These are phyloP conservation scores for Dicrurus megarhynchus DNA, from an alignment of 2,113 vertebrate genomes.

Conservation along the genomic window DNA sequence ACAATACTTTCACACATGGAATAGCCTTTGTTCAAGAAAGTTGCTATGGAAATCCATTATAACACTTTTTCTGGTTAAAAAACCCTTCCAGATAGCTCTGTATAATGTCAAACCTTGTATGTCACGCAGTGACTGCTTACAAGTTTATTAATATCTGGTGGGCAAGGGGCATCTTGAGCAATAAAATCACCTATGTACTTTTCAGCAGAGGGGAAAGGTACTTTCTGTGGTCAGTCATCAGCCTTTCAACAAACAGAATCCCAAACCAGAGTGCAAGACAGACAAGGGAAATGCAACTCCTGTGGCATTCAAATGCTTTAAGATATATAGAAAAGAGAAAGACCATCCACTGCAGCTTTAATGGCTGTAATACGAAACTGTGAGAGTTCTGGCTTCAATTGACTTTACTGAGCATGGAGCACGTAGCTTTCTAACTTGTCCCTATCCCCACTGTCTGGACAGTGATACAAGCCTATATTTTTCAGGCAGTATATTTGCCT, in stretches of 20 bases:
- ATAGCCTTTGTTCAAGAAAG: not conserved
- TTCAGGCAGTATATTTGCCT: not conserved
- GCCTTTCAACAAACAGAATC: not conserved
- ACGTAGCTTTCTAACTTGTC: not conserved
- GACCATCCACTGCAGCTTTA: not conserved
- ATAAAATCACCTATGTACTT: not conserved
- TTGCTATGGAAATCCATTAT: slow-evolving; percentile 7
- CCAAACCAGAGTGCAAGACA: not conserved
- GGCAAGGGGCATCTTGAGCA: not conserved
- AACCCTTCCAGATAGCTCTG: not conserved
- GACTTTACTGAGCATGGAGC: not conserved
- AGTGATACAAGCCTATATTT: not conserved
- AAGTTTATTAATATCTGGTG: not conserved
- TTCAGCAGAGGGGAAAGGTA: not conserved
- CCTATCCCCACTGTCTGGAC: not conserved
- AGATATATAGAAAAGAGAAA: not conserved
- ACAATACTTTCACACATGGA: not conserved
- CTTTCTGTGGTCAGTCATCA: not conserved
- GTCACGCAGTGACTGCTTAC: not conserved
- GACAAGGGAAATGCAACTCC: not conserved
- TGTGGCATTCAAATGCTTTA: not conserved
- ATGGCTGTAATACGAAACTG: not conserved
- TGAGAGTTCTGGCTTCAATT: not conserved
- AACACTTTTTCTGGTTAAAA: not conserved
- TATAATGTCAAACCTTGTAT: not conserved